Evolutionary conservation across 2,113 vertebrate genomes (phyloP).

Genomic region (Mungos mungo): DNA sequence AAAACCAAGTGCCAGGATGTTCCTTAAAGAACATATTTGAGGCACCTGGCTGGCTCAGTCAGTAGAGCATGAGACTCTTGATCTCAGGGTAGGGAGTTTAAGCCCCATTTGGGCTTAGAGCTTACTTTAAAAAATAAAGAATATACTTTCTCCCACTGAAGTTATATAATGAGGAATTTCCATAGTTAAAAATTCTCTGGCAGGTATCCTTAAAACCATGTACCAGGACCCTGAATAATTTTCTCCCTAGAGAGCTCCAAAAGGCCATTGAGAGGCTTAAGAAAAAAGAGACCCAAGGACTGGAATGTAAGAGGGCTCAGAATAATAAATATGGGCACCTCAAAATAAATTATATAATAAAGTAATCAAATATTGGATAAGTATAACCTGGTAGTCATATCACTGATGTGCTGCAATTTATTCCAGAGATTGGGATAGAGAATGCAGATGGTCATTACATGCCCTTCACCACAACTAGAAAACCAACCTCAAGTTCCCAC

Average conservation of each 20-base stretch:
- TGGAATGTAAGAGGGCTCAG: not conserved
- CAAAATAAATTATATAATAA: not conserved
- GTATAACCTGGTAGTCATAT: not conserved
- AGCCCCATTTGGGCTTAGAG: not conserved
- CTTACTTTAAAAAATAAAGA: not conserved
- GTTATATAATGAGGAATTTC: constrained; percentile 50
- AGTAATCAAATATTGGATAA: not conserved
- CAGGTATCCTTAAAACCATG: constrained; percentile 35
- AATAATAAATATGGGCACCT: not conserved
- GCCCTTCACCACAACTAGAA: not conserved
- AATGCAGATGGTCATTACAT: not conserved
- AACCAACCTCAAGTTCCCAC: not conserved
- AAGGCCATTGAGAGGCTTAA: not conserved
- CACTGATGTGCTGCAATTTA: not conserved
- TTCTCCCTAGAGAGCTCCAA: not conserved
- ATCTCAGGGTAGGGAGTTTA: not conserved
- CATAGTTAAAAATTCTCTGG: constrained; percentile 63
- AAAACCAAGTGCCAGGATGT: not conserved
- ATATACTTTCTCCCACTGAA: not conserved
- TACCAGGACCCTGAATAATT: constrained; percentile 16
- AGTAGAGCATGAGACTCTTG: not conserved
- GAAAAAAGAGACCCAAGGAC: not conserved
- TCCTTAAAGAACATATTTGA: constrained; percentile 54
- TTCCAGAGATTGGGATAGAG: constrained; percentile 30
- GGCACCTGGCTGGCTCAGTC: not conserved